Conservation (phyloP, 1,140 invertebrate species). For the Ceratina japonica region DNA sequence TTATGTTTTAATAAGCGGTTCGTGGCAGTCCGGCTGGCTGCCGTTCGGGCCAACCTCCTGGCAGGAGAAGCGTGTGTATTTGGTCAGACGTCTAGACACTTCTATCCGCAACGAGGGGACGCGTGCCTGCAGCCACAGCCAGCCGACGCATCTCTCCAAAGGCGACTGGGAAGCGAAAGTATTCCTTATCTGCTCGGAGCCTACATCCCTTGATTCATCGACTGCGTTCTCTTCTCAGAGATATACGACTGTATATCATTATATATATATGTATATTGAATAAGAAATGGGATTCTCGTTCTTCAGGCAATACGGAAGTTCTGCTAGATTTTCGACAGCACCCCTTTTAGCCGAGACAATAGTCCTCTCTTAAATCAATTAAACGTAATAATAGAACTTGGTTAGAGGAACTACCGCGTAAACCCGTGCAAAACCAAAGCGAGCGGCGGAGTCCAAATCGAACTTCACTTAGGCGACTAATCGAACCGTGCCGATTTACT, state of each 20-base stretch:
- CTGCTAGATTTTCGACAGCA: too few species aligned
- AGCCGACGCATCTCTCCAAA: slow-evolving; percentile 8
- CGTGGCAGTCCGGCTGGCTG: slow-evolving; percentile 26
- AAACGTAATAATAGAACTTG: too few species aligned
- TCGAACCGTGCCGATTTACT: slow-evolving; percentile 1
- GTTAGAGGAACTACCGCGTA: neutral
- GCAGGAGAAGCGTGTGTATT: slow-evolving; percentile 56
- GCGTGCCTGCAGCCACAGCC: neutral
- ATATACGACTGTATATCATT: too few species aligned
- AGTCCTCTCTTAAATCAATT: too few species aligned
- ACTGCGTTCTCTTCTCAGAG: neutral
- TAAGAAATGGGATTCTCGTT: too few species aligned
- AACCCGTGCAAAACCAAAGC: neutral
- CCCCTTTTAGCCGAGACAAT: too few species aligned
- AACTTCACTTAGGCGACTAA: neutral
- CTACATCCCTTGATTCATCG: neutral
- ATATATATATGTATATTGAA: too few species aligned
- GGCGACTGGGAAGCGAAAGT: slow-evolving; percentile 37
- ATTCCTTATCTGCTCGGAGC: slow-evolving; percentile 52
- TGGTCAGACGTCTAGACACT: slow-evolving; percentile 67
- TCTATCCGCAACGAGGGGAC: slow-evolving; percentile 44
- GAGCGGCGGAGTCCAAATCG: neutral
- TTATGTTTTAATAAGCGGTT: slow-evolving; percentile 39
- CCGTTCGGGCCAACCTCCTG: slow-evolving; percentile 26
- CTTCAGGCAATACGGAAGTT: too few species aligned